Percentiles rank a stretch among this genome's conserved stretches.
Conservation (phyloP, 2,888 invertebrate species). For the Conistra vaccinii region DNA sequence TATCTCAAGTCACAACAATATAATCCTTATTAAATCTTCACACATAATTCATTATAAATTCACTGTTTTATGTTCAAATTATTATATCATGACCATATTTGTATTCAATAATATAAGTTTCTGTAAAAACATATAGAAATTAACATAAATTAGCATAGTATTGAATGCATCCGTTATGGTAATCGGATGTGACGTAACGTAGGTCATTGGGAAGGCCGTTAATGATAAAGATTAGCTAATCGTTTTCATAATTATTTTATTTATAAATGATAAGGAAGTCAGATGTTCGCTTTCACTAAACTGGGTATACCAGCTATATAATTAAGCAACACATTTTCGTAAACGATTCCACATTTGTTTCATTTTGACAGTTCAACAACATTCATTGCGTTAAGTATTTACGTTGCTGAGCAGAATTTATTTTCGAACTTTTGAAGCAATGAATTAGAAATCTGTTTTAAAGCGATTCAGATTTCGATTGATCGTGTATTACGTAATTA, state of each 20-base stretch:
- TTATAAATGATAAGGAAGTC: constrained; percentile 11
- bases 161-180: constrained; percentile 49
- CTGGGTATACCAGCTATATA: no score
- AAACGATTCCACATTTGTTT: no score
- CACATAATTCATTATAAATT: constrained; percentile 10
- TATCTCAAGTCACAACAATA: not conserved
- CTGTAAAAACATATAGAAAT: not conserved
- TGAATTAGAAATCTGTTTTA: no score
- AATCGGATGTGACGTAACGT: constrained; percentile 53
- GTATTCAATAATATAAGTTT: constrained; percentile 12
- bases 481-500: no score
- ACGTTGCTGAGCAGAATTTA: no score
- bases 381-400: no score
- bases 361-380: no score
- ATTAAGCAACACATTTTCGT: no score
- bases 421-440: no score
- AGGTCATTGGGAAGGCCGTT: constrained; percentile 52
- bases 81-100: not conserved
- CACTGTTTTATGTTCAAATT: not conserved
- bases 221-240: constrained; percentile 45
- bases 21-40: not conserved
- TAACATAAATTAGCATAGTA: constrained; percentile 27
- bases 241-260: constrained; percentile 20
- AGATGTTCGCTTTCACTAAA: constrained; percentile 38
- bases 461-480: no score